Evolutionary conservation across 2,113 vertebrate species (phyloP).

Genomic region (Scalopus aquaticus): DNA sequence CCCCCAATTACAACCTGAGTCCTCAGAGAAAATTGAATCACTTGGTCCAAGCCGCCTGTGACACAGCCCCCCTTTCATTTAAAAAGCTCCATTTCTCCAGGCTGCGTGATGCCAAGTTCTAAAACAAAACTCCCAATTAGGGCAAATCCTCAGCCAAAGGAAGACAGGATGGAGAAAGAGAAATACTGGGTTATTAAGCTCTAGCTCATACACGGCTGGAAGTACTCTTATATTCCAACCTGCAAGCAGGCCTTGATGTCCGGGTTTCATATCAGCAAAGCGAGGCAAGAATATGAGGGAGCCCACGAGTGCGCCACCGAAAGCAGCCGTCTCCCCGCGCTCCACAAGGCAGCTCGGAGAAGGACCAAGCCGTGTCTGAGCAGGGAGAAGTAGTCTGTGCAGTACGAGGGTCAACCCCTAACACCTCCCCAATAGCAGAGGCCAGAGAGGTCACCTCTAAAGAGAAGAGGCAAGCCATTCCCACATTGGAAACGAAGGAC

Average conservation of each 20-base stretch:
- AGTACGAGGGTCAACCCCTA: background rate
- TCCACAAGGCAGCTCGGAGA: background rate
- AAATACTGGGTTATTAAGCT: background rate
- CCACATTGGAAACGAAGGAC: background rate
- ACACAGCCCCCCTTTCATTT: conserved; percentile 70
- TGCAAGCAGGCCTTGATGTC: background rate
- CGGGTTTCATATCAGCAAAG: background rate
- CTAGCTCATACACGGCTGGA: background rate
- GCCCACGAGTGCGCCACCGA: no score
- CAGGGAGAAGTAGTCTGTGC: background rate
- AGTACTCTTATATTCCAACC: background rate
- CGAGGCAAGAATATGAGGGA: background rate
- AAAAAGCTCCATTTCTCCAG: background rate
- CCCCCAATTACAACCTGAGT: conserved; percentile 74
- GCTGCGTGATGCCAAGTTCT: conserved; percentile 31
- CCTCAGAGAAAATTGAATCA: conserved; percentile 74
- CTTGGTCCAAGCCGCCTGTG: conserved; percentile 66
- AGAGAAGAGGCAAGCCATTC: background rate
- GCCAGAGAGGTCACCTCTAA: background rate
- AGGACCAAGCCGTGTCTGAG: background rate
- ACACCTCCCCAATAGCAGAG: background rate
- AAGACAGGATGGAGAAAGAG: background rate
- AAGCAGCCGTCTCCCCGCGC: background rate
- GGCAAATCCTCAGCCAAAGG: background rate
- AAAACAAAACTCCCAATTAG: conserved; percentile 34